Base-by-base conservation (phyloP, 2,888 invertebrate species). In the Halictus quadricinctus region DNA sequence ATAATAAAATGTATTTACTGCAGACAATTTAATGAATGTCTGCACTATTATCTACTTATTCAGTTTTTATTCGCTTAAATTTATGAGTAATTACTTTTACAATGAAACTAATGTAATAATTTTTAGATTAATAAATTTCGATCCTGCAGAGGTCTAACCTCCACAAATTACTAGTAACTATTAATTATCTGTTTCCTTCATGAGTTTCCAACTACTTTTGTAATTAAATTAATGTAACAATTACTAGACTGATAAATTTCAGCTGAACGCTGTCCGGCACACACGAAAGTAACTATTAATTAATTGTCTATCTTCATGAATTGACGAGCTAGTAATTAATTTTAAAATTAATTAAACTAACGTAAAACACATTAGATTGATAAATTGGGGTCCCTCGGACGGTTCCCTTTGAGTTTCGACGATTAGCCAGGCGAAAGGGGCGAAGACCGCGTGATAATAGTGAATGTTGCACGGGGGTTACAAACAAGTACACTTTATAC, bases 401-500 rank as follows among this genome's bases (percentile, higher is more conserved):
- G 18, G 29, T 18, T 64, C 29, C 15, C 7, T 64, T 64, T 29
- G 60, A 25, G 64, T 18, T 64, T 64, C 64, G 21, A 54, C 18
- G 64, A 29, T 29, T 64, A 29, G 29, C 64, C 18, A 64, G 18
- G 29, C 29, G 18, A 29, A 29, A 6, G 25, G 29, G 7, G 7
- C 29, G 18, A 29, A 3, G 15, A 64, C 64, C 29, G 64, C 29
- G 12, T 64, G 64, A n/a, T 18, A 29, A 64, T 64, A 29, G 29
- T 8, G 64, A 58, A 64, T 29, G 29, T 64, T 29, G 18, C 29
- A 64, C 29, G 3, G 64, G 64, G 15, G 15, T 29, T 29, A 64
- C 66, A 70, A 73, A 50, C 79, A 79, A 70, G 80, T 76, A 58
- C 74, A 78, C 84, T 73, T 69, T 48, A 79, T 46, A 50, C 66